Base-by-base conservation (phyloP, 2,113 vertebrate species). In the Fulica atra region DNA sequence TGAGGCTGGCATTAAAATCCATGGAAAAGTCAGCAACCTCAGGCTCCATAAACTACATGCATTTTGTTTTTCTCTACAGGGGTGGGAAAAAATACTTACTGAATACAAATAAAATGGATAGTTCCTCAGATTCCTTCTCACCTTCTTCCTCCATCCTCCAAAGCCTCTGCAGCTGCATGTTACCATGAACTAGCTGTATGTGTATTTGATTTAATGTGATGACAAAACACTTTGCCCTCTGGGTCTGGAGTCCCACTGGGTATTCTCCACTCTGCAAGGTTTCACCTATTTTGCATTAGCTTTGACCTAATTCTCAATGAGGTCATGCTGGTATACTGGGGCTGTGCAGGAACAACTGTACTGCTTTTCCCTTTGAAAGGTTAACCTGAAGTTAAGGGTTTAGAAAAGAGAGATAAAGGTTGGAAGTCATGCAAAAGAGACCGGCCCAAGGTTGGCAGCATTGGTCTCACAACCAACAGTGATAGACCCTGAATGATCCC, bases 11-110 rank as follows among this genome's bases (percentile, higher is more conserved):
- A 35, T 66, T 59, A 23, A 82, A 83, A 73, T 28, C 42, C 40
- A 35, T 6, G 16, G 38, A 83, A 90, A 90, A 77, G 36, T 48
- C 59, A 63, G 63, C 63, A 90, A 20, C 21, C 4, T 69, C 48
- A 38, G 12, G 11, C 36, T 88, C 16, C 3, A 11, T 35, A 38
- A 77, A 10, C 3, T n/a, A 7, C 0, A 0, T 61, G 20, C 8
- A 40, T 80, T 85, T 64, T 73, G 7, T 76, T 56, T 79, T 79
- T 65, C 57, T 42, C 16, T 35, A 29, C 5, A 38, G 26, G 12
- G 10, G 5, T 8, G 3, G 19, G 5, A 40, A 54, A 89, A 36
- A 56, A 8, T 31, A 46, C 16, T 71, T 72, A 40, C n/a, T 61
- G 19, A 13, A 59, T 5, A 59, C 46, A 73, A 64, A 31, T 56